These are phyloP conservation scores for Pammene aurita DNA, from an alignment of 2,888 invertebrate genomes.

Conservation along the genomic window DNA sequence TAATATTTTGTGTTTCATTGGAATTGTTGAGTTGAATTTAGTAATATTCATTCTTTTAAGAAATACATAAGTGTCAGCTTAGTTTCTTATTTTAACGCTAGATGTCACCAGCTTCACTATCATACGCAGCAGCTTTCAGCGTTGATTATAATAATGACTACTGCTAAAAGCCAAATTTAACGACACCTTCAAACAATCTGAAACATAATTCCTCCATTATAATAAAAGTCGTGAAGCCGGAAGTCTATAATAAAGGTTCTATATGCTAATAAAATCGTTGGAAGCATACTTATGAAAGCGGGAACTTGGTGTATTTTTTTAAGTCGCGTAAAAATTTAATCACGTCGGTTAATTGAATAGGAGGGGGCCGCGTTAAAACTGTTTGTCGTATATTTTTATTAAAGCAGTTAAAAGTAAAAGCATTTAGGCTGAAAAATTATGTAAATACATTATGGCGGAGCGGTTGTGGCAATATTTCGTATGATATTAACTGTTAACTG, in stretches of 20 bases:
- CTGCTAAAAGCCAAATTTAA: constrained; percentile 48
- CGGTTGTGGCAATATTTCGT: constrained; percentile 33
- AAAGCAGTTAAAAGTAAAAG: constrained; percentile 42
- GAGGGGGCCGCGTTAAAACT: constrained; percentile 46
- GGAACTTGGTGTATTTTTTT: constrained; percentile 59
- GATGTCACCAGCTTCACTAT: neutral
- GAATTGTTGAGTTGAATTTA: too few species aligned
- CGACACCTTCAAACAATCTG: constrained; percentile 56
- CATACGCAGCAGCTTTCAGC: neutral
- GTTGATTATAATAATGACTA: constrained; percentile 44
- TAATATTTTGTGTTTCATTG: too few species aligned
- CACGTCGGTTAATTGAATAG: constrained; percentile 62
- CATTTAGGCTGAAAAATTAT: constrained; percentile 37
- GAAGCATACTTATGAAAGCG: constrained; percentile 47
- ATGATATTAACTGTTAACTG: constrained; percentile 20
- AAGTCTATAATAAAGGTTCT: constrained; percentile 55
- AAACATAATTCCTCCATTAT: constrained; percentile 69
- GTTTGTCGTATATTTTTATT: constrained; percentile 56
- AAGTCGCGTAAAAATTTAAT: constrained; percentile 69
- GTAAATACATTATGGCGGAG: constrained; percentile 37
- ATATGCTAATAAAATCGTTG: constrained; percentile 58
- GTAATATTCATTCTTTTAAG: too few species aligned
- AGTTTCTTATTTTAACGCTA: neutral
- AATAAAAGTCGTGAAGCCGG: constrained; percentile 63
- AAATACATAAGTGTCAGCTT: neutral